Conservation (phyloP, 2,888 invertebrate genomes). For the Tetropium fuscum region DNA sequence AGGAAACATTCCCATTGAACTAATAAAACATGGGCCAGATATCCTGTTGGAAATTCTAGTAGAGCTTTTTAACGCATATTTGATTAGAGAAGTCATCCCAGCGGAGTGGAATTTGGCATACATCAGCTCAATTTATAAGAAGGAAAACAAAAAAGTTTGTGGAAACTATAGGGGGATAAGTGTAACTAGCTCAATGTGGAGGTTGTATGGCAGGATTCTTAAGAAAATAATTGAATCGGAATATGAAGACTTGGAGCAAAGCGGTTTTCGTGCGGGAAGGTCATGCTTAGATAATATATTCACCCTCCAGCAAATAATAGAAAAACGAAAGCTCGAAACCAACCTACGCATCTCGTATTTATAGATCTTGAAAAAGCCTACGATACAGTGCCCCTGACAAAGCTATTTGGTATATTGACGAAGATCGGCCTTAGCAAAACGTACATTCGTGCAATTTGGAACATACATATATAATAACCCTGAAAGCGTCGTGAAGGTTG, state of each 20-base stretch:
- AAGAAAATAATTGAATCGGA: neutral
- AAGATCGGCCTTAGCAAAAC: no score
- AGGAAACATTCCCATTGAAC: neutral
- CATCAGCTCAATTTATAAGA: neutral
- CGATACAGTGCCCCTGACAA: neutral
- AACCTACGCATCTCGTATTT: neutral
- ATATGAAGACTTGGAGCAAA: no score
- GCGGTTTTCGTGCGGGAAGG: no score
- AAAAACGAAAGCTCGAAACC: neutral
- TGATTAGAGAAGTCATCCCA: neutral
- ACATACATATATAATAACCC: no score
- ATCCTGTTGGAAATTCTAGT: neutral
- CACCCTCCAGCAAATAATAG: neutral
- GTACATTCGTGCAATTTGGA: no score
- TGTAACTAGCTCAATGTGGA: neutral
- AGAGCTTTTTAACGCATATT: neutral
- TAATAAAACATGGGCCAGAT: neutral
- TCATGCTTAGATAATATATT: neutral
- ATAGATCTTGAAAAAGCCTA: neutral
- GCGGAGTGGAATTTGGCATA: neutral
- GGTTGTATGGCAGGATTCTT: neutral
- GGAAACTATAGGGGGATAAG: no score
- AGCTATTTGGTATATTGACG: neutral
- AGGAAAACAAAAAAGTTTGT: neutral
- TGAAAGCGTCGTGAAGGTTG: no score